phyloP scores from a whole-genome alignment of 2,797 vertebrate species.

The Acanthopagrus latus region DNA sequence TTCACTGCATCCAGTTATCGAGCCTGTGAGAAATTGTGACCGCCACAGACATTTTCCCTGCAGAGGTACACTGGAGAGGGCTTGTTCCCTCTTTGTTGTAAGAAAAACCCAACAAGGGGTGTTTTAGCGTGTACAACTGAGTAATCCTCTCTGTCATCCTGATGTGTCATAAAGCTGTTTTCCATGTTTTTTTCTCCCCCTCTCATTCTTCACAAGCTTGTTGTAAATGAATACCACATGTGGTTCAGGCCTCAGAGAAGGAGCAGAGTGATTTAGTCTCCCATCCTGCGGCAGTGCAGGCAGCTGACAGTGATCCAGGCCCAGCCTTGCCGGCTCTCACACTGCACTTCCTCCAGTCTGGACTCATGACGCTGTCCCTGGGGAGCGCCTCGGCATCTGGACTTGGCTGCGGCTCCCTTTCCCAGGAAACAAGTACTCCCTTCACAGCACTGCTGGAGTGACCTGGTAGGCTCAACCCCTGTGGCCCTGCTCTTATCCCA shows the following conservation, averaged over 20 bases:
- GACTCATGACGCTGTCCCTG: constrained; percentile 85
- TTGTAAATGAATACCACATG: constrained; percentile 87
- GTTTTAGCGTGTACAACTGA: constrained; percentile 74
- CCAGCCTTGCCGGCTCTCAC: constrained; percentile 82
- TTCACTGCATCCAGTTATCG: constrained; percentile 49
- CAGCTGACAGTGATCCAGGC: constrained; percentile 83
- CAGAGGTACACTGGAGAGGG: constrained; percentile 36
- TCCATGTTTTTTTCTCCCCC: constrained; percentile 68
- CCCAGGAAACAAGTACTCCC: constrained; percentile 92
- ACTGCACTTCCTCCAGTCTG: constrained; percentile 87
- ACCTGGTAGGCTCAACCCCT: constrained; percentile 73
- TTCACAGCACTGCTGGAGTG: constrained; percentile 83
- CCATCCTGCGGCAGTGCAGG: constrained; percentile 76
- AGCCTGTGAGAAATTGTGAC: constrained; percentile 66
- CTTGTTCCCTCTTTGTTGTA: constrained; percentile 63
- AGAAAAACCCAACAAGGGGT: constrained; percentile 62
- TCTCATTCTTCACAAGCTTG: constrained; percentile 81
- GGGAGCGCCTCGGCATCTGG: constrained; percentile 90
- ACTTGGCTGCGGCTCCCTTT: constrained; percentile 92
- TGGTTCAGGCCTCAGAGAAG: constrained; percentile 75
- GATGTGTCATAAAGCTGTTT: constrained; percentile 87
- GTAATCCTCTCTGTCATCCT: constrained; percentile 82
- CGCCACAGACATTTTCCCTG: constrained; percentile 53
- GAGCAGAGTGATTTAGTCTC: constrained; percentile 79
- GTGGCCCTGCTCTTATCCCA: constrained; percentile 47